A percentile compares a stretch with the other conserved stretches of the same genome.
Conservation (phyloP, 23 tunicate species). For the Trididemnum clinides region DNA sequence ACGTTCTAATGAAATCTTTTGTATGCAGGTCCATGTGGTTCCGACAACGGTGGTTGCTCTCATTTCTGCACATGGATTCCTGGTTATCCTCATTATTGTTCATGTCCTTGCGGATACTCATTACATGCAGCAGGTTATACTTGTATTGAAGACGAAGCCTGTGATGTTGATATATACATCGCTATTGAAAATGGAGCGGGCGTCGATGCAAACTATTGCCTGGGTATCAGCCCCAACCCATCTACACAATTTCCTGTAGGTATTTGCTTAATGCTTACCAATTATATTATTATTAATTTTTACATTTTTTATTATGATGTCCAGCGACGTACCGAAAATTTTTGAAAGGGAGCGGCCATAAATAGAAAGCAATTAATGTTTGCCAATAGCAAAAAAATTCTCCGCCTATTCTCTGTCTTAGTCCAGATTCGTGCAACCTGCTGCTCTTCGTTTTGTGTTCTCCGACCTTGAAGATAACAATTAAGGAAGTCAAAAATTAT, state of each 20-base stretch:
- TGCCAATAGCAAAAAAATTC: too few relatives aligned
- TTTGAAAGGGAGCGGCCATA: too few relatives aligned
- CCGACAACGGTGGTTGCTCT: not conserved
- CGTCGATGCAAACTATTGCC: not conserved
- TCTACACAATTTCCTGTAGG: not conserved
- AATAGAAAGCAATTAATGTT: too few relatives aligned
- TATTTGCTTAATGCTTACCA: too few relatives aligned
- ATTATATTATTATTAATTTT: too few relatives aligned
- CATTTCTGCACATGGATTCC: not conserved
- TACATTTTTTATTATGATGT: too few relatives aligned
- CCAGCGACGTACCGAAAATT: too few relatives aligned
- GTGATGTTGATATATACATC: not conserved
- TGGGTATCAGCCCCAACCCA: not conserved
- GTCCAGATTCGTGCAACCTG: too few relatives aligned
- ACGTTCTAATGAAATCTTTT: not conserved
- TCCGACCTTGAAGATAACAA: too few relatives aligned
- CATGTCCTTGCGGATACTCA: not conserved
- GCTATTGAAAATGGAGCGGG: not conserved
- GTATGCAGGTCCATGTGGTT: not conserved
- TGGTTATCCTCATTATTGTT: not conserved
- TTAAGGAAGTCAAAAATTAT: too few relatives aligned
- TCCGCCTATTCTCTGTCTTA: too few relatives aligned
- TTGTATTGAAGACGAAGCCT: not conserved
- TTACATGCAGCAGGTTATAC: not conserved
- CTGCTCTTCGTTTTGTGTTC: too few relatives aligned